A percentile compares a stretch with the other conserved stretches of the same genome.
Conservation (phyloP, 2,888 invertebrate species). For the Agrilus mali region DNA sequence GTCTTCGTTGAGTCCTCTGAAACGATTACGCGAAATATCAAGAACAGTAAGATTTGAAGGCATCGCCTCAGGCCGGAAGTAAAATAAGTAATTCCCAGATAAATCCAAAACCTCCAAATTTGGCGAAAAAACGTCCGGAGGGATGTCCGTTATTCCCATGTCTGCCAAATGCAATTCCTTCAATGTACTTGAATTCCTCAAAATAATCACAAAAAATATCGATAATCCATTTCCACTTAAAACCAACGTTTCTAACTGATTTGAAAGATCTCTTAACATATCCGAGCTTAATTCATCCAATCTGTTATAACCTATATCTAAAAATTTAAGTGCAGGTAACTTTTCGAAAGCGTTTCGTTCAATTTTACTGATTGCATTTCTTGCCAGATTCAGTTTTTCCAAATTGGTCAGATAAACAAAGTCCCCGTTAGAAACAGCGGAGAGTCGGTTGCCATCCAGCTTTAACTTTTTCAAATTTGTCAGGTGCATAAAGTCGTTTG, state of each 20-base stretch:
- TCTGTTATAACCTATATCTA: conserved; percentile 66
- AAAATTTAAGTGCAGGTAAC: conserved; percentile 49
- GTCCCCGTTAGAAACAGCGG: conserved; percentile 52
- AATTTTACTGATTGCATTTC: conserved; percentile 58
- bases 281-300: conserved; percentile 48
- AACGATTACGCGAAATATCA: conserved; percentile 60
- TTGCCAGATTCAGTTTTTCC: conserved; percentile 45
- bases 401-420: conserved; percentile 45
- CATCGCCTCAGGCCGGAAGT: conserved; percentile 42
- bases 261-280: conserved; percentile 43
- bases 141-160: conserved; percentile 44
- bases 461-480: conserved; percentile 48
- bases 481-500: conserved; percentile 55
- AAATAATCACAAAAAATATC: conserved; percentile 37
- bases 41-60: conserved; percentile 46
- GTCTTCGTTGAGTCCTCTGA: conserved; percentile 46
- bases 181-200: conserved; percentile 42
- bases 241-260: conserved; percentile 48
- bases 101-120: conserved; percentile 49
- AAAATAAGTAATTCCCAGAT: conserved; percentile 54
- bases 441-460: conserved; percentile 63
- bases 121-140: conserved; percentile 42
- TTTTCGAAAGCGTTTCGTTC: conserved; percentile 59
- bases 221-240: conserved; percentile 57
- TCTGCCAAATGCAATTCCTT: conserved; percentile 45